phyloP scores from a whole-genome alignment of 2,113 vertebrate species.

The Misgurnus mizolepis region DNA sequence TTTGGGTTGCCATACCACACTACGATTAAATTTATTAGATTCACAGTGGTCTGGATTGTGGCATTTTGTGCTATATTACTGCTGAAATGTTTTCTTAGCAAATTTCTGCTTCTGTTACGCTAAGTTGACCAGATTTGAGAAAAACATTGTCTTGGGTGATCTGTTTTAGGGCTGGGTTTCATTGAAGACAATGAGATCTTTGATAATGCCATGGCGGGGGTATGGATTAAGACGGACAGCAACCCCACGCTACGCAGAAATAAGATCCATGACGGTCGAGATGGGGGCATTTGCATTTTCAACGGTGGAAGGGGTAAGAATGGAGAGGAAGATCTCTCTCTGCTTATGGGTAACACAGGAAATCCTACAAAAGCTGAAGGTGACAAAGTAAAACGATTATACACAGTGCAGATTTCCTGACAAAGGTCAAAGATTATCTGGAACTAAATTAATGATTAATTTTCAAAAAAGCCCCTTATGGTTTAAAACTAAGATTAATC shows the following conservation, averaged over 20 bases:
- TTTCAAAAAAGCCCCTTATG: background rate
- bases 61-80: background rate
- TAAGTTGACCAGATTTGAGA: background rate
- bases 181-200: slow-evolving; percentile 99
- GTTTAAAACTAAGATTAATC: slow-evolving; percentile 6
- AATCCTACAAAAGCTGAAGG: background rate
- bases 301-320: slow-evolving; percentile 94
- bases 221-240: slow-evolving; percentile 99
- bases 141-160: background rate
- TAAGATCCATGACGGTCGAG: slow-evolving; percentile 98
- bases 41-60: too few species aligned
- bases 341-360: background rate
- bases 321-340: background rate
- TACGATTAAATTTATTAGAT: too few species aligned
- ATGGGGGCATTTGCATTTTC: slow-evolving; percentile 99
- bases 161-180: slow-evolving; percentile 86
- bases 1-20: too few species aligned
- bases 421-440: background rate
- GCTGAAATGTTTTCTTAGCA: background rate
- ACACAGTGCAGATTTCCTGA: background rate
- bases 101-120: background rate
- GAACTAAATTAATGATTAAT: background rate
- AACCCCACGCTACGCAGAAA: slow-evolving; percentile 98
- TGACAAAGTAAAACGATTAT: background rate
- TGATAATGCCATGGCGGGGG: slow-evolving; percentile 99